Evolutionary conservation across 2,113 vertebrate genomes (phyloP).

Genomic region (Crotalus tigris): DNA sequence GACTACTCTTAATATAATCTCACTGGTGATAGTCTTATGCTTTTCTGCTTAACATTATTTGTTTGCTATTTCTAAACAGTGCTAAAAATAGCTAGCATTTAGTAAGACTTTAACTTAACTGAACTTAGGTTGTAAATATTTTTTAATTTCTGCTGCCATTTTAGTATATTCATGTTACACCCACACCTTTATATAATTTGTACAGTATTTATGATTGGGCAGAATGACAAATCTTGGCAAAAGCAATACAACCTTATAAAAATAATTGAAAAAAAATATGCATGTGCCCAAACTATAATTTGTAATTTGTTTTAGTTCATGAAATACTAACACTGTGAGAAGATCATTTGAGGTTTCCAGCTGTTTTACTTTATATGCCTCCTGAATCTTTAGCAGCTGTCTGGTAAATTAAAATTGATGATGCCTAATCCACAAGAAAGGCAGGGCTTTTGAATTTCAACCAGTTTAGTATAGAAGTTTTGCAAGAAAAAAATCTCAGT

Average conservation of each 20-base stretch:
- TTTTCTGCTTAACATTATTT: background rate
- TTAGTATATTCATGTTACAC: conserved; percentile 5
- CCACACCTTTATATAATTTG: background rate
- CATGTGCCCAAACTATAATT: background rate
- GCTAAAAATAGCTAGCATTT: conserved; percentile 29
- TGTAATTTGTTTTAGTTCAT: conserved; percentile 17
- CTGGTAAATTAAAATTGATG: background rate
- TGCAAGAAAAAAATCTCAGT: background rate
- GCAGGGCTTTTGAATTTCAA: background rate
- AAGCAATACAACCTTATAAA: conserved; percentile 3
- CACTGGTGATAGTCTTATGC: conserved; percentile 54
- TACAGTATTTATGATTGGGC: background rate
- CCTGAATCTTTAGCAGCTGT: background rate
- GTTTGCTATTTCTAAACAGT: background rate
- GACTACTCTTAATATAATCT: conserved; percentile 62
- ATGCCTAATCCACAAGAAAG: background rate
- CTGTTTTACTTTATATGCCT: background rate
- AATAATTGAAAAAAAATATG: background rate
- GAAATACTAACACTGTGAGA: background rate
- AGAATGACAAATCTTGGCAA: background rate
- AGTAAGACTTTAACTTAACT: conserved; percentile 31
- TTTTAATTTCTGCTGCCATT: background rate
- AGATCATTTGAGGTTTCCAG: background rate
- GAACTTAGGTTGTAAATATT: background rate
- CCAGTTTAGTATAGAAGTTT: background rate